phyloP scores from a whole-genome alignment of 2,888 invertebrate species.

The Pandemis heparana region DNA sequence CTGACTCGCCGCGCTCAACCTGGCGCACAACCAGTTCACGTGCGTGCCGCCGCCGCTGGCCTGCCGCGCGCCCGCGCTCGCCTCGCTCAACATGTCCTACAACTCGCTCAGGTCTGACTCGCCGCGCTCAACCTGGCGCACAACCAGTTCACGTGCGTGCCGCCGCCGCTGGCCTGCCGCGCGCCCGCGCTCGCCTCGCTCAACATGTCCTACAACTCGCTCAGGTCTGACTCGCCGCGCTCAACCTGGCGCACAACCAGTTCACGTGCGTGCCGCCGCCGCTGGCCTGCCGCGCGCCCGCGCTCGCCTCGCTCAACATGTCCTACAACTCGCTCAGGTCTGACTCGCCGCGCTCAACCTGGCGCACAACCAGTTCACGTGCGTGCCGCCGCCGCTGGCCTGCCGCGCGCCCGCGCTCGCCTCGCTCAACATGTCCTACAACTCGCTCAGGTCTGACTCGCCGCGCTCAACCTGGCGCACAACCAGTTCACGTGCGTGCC shows the following conservation, averaged over 20 bases:
- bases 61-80: constrained; percentile 95
- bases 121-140: constrained; percentile 92
- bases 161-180: constrained; percentile 95
- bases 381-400: constrained; percentile 94
- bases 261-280: constrained; percentile 95
- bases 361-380: constrained; percentile 95
- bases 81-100: constrained; percentile 95
- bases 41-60: constrained; percentile 95
- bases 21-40: constrained; percentile 88
- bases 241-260: constrained; percentile 89
- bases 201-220: constrained; percentile 91
- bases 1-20: constrained; percentile 89
- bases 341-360: constrained; percentile 91
- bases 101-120: constrained; percentile 31
- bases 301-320: constrained; percentile 94
- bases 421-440: constrained; percentile 95
- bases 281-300: constrained; percentile 95
- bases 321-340: constrained; percentile 84
- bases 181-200: constrained; percentile 94
- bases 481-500: constrained; percentile 96
- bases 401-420: constrained; percentile 96
- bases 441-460: constrained; percentile 64
- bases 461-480: constrained; percentile 94
- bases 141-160: constrained; percentile 92
- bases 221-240: constrained; percentile 79